These are phyloP conservation scores for Thalpophila matura DNA, from an alignment of 2,888 invertebrate species.

Conservation along the genomic window DNA sequence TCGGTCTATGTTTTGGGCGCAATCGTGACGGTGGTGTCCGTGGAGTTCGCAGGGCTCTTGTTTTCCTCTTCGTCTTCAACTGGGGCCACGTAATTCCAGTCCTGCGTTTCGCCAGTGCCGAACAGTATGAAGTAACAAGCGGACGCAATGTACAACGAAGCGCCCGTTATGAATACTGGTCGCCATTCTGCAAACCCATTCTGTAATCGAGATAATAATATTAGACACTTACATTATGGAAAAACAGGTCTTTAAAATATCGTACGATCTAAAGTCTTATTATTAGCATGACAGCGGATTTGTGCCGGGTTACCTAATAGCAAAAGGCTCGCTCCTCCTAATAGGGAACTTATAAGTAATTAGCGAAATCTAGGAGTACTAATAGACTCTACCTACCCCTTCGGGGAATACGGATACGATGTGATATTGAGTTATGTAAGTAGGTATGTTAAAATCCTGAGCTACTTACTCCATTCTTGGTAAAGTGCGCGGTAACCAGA, in stretches of 20 bases:
- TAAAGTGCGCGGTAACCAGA: constrained; percentile 92
- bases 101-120: constrained; percentile 93
- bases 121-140: constrained; percentile 93
- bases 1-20: constrained; percentile 78
- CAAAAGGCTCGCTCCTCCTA: too few species aligned
- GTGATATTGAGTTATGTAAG: too few species aligned
- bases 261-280: too few species aligned
- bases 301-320: too few species aligned
- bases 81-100: constrained; percentile 92
- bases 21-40: constrained; percentile 81
- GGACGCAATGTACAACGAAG: constrained; percentile 92
- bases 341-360: too few species aligned
- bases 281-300: too few species aligned
- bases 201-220: constrained; percentile 80
- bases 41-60: constrained; percentile 73
- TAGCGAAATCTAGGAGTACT: too few species aligned
- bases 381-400: too few species aligned
- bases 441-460: too few species aligned
- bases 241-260: too few species aligned
- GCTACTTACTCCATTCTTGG: constrained; percentile 89
- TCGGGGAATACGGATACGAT: too few species aligned
- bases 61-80: constrained; percentile 75
- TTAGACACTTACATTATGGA: too few species aligned
- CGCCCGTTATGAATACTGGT: constrained; percentile 93
- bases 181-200: constrained; percentile 95